Evolutionary conservation across 2,113 vertebrate genomes (phyloP).

Genomic region (Empidonax alnorum): DNA sequence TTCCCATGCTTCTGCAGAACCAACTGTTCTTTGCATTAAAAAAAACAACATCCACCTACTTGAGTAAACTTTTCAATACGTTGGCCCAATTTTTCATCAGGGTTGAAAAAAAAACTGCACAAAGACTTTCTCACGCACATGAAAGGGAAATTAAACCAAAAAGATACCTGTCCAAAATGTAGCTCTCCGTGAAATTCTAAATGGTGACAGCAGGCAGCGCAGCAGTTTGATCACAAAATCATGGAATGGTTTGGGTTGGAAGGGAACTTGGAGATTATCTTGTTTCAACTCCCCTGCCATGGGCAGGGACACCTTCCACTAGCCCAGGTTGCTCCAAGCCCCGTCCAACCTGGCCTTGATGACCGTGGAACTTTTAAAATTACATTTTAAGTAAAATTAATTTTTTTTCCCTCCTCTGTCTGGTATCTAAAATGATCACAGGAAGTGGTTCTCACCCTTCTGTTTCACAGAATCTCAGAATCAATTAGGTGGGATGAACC

Average conservation of each 20-base stretch:
- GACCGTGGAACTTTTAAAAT: not conserved
- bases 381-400: not conserved
- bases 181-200: not conserved
- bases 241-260: not conserved
- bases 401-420: not conserved
- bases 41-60: not conserved
- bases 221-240: not conserved
- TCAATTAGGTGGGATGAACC: not conserved
- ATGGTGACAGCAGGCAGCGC: not conserved
- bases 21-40: slow-evolving; percentile 52
- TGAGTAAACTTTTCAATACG: slow-evolving; percentile 10
- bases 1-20: slow-evolving; percentile 38
- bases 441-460: not conserved
- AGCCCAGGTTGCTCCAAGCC: not conserved
- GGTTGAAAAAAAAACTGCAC: not conserved
- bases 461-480: not conserved
- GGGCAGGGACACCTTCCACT: not conserved
- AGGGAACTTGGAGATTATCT: not conserved
- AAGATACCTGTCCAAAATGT: not conserved
- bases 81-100: not conserved
- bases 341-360: not conserved
- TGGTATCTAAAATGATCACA: not conserved
- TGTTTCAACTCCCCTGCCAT: not conserved
- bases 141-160: not conserved
- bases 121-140: not conserved